Evolutionary conservation across 2,113 vertebrate species (phyloP), one percentile per base, ranked within the genome.

Genomic region (Mola mola): DNA sequence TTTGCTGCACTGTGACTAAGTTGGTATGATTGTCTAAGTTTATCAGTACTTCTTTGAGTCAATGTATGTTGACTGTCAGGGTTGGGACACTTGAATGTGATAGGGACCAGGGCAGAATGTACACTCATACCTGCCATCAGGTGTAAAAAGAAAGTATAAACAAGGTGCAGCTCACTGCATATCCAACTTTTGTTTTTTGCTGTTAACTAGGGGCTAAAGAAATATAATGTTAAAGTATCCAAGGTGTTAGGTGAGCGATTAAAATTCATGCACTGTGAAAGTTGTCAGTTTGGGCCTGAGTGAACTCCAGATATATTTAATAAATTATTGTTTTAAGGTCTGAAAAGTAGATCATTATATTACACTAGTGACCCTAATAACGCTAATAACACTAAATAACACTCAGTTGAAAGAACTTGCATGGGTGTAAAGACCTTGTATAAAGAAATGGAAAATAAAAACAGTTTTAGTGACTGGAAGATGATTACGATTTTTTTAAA

Each of bases 1-100:
- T 81, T 24, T 58, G 38, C 33, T 44, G n/a, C 24, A 15, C 51
- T 25, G 42, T 82, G 65, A 80, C 25, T 87, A 60, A 73, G 64
- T 24, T 44, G 8, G 21, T 15, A 46, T 64, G 71, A 82, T 68
- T 59, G 58, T 49, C 4, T 40, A 1, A 36, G 42, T 68, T 65
- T 72, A 69, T 78, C 67, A 36, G 52, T 25, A 8, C 53, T 22
- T 9, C 19, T 28, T 5, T 50, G 40, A 78, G 26, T 36, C 34
- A 61, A 52, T 24, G 51, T 13, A 21, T 86, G 57, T 78, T 83
- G 75, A 83, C 65, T 60, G n/a, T 28, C 38, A 5, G 69, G 62
- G 59, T 48, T 29, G 25, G 58, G 48, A 44, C 6, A 8, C 49
- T 44, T 56, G 61, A 34, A 19, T 29, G 10, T 37, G 63, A 52